These are phyloP conservation scores for Lichenostomus cassidix DNA, from an alignment of 2,113 vertebrate species.

Conservation along the genomic window DNA sequence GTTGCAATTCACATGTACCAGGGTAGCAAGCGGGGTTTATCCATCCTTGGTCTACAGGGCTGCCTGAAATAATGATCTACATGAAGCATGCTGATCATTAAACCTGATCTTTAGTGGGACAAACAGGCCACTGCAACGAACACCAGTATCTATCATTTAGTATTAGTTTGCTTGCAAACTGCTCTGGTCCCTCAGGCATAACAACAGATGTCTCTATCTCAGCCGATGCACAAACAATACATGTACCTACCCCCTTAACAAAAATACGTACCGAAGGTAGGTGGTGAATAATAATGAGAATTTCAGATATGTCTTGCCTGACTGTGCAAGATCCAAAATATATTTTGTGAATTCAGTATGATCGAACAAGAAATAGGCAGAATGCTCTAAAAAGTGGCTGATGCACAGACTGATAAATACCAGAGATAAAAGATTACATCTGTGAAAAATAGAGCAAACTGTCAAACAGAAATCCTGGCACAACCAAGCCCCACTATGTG, in stretches of 20 bases:
- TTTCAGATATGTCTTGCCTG: background rate
- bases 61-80: background rate
- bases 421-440: background rate
- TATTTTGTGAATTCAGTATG: background rate
- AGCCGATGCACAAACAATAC: no score
- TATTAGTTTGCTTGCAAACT: background rate
- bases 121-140: background rate
- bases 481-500: accelerated
- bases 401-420: background rate
- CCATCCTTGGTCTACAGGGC: background rate
- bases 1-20: accelerated
- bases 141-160: accelerated
- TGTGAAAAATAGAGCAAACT: background rate
- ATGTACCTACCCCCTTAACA: background rate
- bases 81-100: background rate
- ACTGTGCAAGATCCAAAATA: background rate
- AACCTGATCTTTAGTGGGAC: background rate
- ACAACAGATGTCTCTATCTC: background rate
- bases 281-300: background rate
- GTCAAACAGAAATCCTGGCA: no score
- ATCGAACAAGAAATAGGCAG: background rate
- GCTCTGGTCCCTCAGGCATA: background rate
- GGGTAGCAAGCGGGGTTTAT: accelerated
- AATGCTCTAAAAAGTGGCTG: background rate
- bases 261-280: accelerated